Evolutionary conservation across 2,888 invertebrate species (phyloP), one percentile per base, ranked within the genome.

Genomic region (Malthinus flaveolus): DNA sequence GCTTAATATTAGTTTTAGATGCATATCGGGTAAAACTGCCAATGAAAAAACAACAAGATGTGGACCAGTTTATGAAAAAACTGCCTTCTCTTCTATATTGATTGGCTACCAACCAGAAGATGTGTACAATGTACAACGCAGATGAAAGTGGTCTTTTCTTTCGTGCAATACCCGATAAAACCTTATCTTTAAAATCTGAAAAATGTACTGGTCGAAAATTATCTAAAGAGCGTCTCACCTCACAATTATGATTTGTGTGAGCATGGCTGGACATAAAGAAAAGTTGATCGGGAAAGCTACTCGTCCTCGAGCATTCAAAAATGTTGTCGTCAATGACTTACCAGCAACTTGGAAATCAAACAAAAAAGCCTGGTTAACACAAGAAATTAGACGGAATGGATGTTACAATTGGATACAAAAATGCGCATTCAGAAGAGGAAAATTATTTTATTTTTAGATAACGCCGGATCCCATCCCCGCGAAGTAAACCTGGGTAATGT

Each of bases 101-200:
- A 33, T 55, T 23, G 60, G 52, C 7, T 66, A 66, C 50, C 6
- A 50, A 39, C 45, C 57, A 32, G 55, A 61, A 39, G 64, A 68
- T 50, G 36, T 62, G 6, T 66, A 59, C 49, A 63, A 64, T 42
- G 62, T 64, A 32, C 69, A 71, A 32, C 57, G n/a, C n/a, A n/a
- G n/a, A n/a, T n/a, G n/a, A n/a, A n/a, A n/a, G n/a, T n/a, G n/a
- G n/a, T n/a, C n/a, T n/a, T n/a, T n/a, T n/a, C n/a, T n/a, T n/a
- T n/a, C n/a, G n/a, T n/a, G n/a, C n/a, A n/a, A n/a, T n/a, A 71
- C 49, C 70, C 70, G 13, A 54, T 68, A 39, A 72, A 73, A 68
- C 44, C n/a, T n/a, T 69, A 33, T 58, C 65, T 8, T 59, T 69
- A 6, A 71, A 67, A 66, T 55, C 47, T 39, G 68, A 70, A 46